These are phyloP conservation scores for Nemurella pictetii DNA, from an alignment of 2,888 invertebrate genomes.

Conservation along the genomic window DNA sequence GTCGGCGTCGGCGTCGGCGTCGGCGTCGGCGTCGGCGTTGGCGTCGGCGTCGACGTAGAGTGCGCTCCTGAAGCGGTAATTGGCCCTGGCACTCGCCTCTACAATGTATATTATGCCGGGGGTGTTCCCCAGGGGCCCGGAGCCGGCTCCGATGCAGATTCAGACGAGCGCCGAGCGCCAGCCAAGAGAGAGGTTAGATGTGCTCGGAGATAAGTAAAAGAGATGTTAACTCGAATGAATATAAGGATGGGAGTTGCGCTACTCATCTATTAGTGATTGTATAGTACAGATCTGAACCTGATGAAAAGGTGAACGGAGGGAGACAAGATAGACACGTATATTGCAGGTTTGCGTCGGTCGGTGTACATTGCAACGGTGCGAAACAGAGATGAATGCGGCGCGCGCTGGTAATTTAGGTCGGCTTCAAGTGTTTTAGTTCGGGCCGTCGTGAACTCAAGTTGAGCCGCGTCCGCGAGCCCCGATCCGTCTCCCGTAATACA, in stretches of 20 bases:
- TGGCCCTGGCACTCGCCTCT: slow-evolving; percentile 15
- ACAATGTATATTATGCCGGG: slow-evolving; percentile 17
- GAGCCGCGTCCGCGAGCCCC: neutral
- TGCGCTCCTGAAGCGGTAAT: neutral
- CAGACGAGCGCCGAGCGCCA: neutral
- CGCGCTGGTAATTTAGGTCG: neutral
- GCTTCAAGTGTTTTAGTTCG: neutral
- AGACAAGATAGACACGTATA: neutral
- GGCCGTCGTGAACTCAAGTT: neutral
- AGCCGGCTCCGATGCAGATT: slow-evolving; percentile 1
- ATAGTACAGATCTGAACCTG: neutral
- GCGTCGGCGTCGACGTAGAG: neutral
- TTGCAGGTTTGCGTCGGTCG: too few relatives aligned
- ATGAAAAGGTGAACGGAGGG: neutral
- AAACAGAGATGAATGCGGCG: neutral
- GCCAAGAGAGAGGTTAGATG: slow-evolving; percentile 10
- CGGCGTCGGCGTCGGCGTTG: neutral
- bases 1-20: neutral
- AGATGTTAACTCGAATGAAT: neutral
- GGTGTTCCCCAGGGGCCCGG: neutral
- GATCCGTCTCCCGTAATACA: slow-evolving; percentile 11
- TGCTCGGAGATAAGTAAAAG: slow-evolving; percentile 13
- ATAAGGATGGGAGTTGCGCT: neutral
- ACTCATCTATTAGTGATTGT: slow-evolving; percentile 12
- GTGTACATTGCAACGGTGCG: neutral